Percentiles rank a stretch among this genome's conserved stretches.
Conservation (phyloP, 1,140 invertebrate species). For the Probaryconus sp. region DNA sequence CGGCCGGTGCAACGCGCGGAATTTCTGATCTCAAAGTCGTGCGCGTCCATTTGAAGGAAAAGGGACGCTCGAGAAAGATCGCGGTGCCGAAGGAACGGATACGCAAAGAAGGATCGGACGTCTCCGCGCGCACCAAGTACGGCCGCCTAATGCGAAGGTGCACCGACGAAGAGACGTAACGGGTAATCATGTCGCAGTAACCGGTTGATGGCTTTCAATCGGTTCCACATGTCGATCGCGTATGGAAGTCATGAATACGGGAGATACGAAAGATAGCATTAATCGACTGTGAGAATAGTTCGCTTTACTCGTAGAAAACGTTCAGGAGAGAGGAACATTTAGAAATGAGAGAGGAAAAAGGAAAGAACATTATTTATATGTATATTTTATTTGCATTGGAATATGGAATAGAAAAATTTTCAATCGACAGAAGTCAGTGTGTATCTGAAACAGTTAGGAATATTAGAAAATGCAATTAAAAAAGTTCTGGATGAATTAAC, state of each 20-base stretch:
- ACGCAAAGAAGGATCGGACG: slow-evolving; percentile 45
- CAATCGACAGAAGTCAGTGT: too few relatives aligned
- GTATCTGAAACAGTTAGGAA: too few relatives aligned
- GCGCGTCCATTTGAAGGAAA: slow-evolving; percentile 41
- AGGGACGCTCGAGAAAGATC: slow-evolving; percentile 28
- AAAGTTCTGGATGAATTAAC: too few relatives aligned
- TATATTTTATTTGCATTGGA: too few relatives aligned
- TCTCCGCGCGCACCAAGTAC: slow-evolving; percentile 39
- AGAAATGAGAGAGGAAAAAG: too few relatives aligned
- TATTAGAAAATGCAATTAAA: too few relatives aligned
- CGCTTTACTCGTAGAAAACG: slow-evolving; percentile 10
- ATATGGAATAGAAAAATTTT: too few relatives aligned
- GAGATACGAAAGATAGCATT: slow-evolving; percentile 34
- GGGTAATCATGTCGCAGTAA: slow-evolving; percentile 58
- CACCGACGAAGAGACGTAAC: slow-evolving; percentile 41
- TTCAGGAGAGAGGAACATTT: too few relatives aligned
- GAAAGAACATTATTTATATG: too few relatives aligned
- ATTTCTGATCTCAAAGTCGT: slow-evolving; percentile 35
- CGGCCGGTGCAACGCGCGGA: slow-evolving; percentile 21
- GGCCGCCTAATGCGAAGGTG: slow-evolving; percentile 31
- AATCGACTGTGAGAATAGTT: slow-evolving; percentile 40
- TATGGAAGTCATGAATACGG: slow-evolving; percentile 47
- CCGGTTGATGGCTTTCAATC: slow-evolving; percentile 49
- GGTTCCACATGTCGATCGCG: slow-evolving; percentile 54
- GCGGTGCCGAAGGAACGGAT: slow-evolving; percentile 1